Conservation (phyloP, 2,113 vertebrate genomes). For the Benitochromis conjunctus region DNA sequence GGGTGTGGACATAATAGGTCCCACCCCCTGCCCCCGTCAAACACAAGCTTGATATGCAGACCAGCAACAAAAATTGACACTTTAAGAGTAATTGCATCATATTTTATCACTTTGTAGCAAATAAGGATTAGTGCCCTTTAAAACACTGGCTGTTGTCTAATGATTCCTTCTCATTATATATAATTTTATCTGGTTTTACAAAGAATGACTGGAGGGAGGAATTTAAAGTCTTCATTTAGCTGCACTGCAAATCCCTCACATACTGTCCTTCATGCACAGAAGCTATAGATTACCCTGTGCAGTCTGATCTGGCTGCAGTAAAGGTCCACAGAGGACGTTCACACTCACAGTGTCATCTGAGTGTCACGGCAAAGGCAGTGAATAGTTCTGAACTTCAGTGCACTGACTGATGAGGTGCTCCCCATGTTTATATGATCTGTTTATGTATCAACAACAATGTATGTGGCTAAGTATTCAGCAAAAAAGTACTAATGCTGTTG, state of each 20-base stretch:
- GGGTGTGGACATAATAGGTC: not conserved
- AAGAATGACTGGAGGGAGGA: not conserved
- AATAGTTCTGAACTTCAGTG: not conserved
- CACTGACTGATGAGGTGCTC: not conserved
- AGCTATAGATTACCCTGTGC: not conserved
- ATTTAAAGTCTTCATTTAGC: not conserved
- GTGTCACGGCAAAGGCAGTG: not conserved
- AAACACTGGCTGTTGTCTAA: not conserved
- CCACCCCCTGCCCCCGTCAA: not conserved
- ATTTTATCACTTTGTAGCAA: not conserved
- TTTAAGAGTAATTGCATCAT: not conserved
- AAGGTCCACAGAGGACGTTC: not conserved
- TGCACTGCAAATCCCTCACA: not conserved
- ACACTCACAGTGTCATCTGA: not conserved
- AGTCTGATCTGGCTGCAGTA: not conserved
- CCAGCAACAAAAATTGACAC: not conserved
- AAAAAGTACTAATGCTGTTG: not conserved
- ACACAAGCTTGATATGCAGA: not conserved
- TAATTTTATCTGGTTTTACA: not conserved
- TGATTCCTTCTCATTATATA: not conserved
- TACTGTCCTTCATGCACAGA: not conserved
- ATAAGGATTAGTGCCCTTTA: not conserved
- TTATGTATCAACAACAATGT: too few relatives aligned
- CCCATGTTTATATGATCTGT: not conserved
- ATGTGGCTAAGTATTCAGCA: not conserved